Base-by-base conservation (phyloP, 2,797 vertebrate genomes). In the Pampus argenteus region DNA sequence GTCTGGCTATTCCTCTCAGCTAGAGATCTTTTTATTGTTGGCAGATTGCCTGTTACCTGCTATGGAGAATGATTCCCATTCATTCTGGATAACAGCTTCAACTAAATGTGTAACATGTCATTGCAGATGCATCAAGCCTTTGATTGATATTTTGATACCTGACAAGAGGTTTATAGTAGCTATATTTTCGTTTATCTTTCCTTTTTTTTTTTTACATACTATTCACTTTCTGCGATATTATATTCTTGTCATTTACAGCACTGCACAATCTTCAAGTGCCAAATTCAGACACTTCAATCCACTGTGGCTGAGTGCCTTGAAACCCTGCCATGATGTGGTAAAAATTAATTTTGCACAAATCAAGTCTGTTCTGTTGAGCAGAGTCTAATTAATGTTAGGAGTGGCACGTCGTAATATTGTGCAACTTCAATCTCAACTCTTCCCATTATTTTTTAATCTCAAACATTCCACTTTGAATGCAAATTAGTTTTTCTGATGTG, bases 301-400 rank as follows among this genome's bases (percentile, higher is more conserved):
- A 50, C 23, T 18, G 2, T 40, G 52, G 59, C 56, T 55, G 52
- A 66, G 49, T 36, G 42, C 70, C 55, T 69, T 25, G 28, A 74
- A 66, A 74, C 17, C 60, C 29, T 66, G 63, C 64, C 40, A 74
- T 7, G 25, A 71, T 50, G 48, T 63, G 50, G 31, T 34, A 22
- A 66, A 66, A 76, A 84, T 72, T 20, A 18, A 77, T 75, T 81
- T 25, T 61, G 29, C 28, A 71, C 55, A 50, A 76, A 83, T 69
- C 49, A 28, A 80, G 31, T 49, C 47, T 45, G 51, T 57, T 74
- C 58, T 73, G 68, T 59, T 50, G 52, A 68, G 26, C 61, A 70
- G 13, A 73, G 31, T 71, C 23, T 57, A 76, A 80, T 76, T 79
- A 75, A 68, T 63, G 36, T 62, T 52, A 68, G 40, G 29, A 60